Evolutionary conservation across 2,797 vertebrate genomes (phyloP).

Genomic region (Cyclura pinguis): DNA sequence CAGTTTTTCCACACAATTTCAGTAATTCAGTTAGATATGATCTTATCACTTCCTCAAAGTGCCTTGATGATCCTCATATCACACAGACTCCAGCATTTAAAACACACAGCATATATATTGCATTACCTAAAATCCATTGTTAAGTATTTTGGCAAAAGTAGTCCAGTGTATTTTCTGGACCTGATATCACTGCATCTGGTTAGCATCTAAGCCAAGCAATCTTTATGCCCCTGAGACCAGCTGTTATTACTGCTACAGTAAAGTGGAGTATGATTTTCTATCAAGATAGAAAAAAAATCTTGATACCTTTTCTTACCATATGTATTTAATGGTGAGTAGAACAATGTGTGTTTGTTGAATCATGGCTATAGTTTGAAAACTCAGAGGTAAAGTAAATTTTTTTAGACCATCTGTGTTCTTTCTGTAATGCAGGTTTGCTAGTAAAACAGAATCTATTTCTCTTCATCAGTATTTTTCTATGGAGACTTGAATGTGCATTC

Average conservation of each 20-base stretch:
- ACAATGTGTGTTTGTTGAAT: conserved; percentile 47
- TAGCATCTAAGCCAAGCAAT: conserved; percentile 56
- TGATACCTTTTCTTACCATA: conserved; percentile 32
- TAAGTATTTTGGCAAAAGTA: conserved; percentile 54
- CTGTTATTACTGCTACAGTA: conserved; percentile 43
- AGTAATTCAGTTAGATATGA: conserved; percentile 53
- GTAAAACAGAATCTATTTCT: background rate
- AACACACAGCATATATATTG: conserved; percentile 36
- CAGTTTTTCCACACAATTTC: conserved; percentile 19
- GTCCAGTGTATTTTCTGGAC: conserved; percentile 53
- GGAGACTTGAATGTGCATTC: background rate
- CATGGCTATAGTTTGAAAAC: conserved; percentile 38
- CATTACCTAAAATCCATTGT: conserved; percentile 61
- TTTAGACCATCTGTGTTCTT: background rate
- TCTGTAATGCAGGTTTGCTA: conserved; percentile 1
- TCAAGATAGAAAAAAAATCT: conserved; percentile 28
- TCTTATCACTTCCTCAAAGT: conserved; percentile 43
- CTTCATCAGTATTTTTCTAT: background rate
- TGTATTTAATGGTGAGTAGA: conserved; percentile 38
- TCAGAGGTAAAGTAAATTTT: background rate
- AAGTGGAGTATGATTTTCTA: conserved; percentile 64
- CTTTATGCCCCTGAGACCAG: conserved; percentile 47
- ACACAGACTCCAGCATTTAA: conserved; percentile 34
- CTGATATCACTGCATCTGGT: conserved; percentile 59
- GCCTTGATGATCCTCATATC: conserved; percentile 54